A percentile compares a stretch with the other conserved stretches of the same genome.
phyloP scores from a whole-genome alignment of 2,888 invertebrate genomes.

The Drosophila falleni region DNA sequence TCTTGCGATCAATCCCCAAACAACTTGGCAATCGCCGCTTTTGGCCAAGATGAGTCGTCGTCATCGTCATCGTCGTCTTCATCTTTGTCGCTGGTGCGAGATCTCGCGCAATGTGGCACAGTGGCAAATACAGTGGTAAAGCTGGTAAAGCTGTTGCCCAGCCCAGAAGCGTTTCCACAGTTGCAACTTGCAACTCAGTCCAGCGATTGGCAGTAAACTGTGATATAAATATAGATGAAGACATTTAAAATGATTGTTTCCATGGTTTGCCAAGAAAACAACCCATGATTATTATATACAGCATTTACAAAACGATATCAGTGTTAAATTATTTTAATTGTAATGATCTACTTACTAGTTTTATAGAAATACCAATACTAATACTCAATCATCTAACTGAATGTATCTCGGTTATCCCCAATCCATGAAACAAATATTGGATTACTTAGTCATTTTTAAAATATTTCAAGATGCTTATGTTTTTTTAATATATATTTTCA shows the following conservation, averaged over 20 bases:
- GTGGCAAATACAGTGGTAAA: slow-evolving; percentile 31
- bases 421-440: too few species aligned
- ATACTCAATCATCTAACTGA: too few species aligned
- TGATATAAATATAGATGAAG: not conserved
- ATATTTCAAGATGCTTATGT: too few species aligned
- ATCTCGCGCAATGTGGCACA: slow-evolving; percentile 62
- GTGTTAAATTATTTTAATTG: too few species aligned
- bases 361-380: too few species aligned
- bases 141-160: slow-evolving; percentile 20
- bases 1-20: slow-evolving; percentile 14
- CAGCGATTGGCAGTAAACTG: not conserved
- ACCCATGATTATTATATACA: not conserved
- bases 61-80: slow-evolving; percentile 31
- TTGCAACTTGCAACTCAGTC: slow-evolving; percentile 1
- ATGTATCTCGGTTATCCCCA: too few species aligned
- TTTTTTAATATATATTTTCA: too few species aligned
- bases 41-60: slow-evolving; percentile 38
- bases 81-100: slow-evolving; percentile 55
- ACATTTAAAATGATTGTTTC: slow-evolving; percentile 8
- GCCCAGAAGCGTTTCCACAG: slow-evolving; percentile 30
- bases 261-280: not conserved
- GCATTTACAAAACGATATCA: not conserved
- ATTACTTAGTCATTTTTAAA: too few species aligned
- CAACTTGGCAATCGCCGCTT: slow-evolving; percentile 50
- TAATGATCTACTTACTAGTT: too few species aligned